phyloP scores from a whole-genome alignment of 2,888 invertebrate species.

The Catocala fraxini region DNA sequence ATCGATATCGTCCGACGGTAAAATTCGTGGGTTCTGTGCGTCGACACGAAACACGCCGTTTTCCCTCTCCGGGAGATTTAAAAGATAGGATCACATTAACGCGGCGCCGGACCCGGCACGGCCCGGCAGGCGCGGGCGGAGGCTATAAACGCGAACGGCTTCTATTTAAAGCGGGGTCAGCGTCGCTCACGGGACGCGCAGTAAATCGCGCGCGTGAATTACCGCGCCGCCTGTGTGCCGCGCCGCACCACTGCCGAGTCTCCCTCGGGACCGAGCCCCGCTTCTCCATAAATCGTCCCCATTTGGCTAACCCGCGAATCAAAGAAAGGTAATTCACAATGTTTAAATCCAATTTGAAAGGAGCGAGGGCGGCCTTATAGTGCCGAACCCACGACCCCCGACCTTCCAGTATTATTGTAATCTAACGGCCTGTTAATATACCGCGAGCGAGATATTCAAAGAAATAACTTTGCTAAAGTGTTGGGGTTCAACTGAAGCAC shows the following conservation, averaged over 20 bases:
- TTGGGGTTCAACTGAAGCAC: slow-evolving; percentile 11
- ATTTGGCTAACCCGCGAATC: slow-evolving; percentile 84
- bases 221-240: slow-evolving; percentile 54
- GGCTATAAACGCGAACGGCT: slow-evolving; percentile 47
- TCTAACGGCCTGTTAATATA: slow-evolving; percentile 61
- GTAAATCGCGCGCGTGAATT: slow-evolving; percentile 69
- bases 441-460: slow-evolving; percentile 52
- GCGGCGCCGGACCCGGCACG: slow-evolving; percentile 47
- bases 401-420: slow-evolving; percentile 60
- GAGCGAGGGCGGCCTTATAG: slow-evolving; percentile 53
- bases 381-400: slow-evolving; percentile 32
- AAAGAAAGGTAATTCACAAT: slow-evolving; percentile 84
- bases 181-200: slow-evolving; percentile 63
- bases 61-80: slow-evolving; percentile 65
- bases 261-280: slow-evolving; percentile 54
- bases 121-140: slow-evolving; percentile 10
- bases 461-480: slow-evolving; percentile 36
- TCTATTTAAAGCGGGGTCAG: slow-evolving; percentile 70
- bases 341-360: slow-evolving; percentile 82
- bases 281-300: slow-evolving; percentile 82
- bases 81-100: slow-evolving; percentile 81
- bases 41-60: slow-evolving; percentile 23
- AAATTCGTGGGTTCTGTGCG: slow-evolving; percentile 16
- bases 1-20: slow-evolving; percentile 45
- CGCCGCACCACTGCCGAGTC: slow-evolving; percentile 15